Percentiles rank a stretch among this genome's conserved stretches.
phyloP scores from a whole-genome alignment of 1,140 invertebrate species.

The Lucilia sericata region DNA sequence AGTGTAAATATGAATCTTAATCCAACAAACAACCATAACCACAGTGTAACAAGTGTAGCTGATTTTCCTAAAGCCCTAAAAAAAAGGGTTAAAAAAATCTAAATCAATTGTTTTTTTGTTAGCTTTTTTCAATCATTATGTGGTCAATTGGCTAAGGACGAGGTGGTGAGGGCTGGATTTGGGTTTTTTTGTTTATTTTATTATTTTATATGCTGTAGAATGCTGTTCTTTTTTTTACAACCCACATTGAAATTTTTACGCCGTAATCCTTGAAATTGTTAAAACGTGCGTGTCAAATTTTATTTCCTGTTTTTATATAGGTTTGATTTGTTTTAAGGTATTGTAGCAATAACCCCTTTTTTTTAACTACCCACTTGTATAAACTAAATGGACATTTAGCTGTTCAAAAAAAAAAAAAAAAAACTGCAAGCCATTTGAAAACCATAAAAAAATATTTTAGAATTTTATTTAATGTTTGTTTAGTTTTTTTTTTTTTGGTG shows the following conservation, averaged over 20 bases:
- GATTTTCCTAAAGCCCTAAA: not conserved
- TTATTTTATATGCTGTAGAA: not conserved
- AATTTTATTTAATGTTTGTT: constrained; percentile 20
- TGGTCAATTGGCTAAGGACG: not conserved
- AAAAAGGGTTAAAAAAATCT: constrained; percentile 18
- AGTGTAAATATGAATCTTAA: not conserved
- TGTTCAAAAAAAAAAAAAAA: not conserved
- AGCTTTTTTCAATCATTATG: constrained; percentile 14
- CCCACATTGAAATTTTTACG: constrained; percentile 4
- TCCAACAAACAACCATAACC: not conserved
- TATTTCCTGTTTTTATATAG: not conserved
- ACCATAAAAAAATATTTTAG: constrained; percentile 18
- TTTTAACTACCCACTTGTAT: not conserved
- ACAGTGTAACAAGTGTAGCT: not conserved
- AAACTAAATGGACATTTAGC: not conserved
- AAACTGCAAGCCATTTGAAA: constrained; percentile 10
- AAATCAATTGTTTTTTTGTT: constrained; percentile 8
- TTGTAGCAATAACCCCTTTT: not conserved
- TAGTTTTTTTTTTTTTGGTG: not conserved
- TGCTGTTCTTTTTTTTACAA: not conserved
- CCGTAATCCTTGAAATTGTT: constrained; percentile 26
- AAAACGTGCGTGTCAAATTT: constrained; percentile 26
- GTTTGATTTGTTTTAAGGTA: not conserved
- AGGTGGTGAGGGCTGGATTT: not conserved
- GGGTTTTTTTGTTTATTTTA: not conserved